Evolutionary conservation across 2,888 invertebrate species (phyloP).

Genomic region (Trimorus sp.): DNA sequence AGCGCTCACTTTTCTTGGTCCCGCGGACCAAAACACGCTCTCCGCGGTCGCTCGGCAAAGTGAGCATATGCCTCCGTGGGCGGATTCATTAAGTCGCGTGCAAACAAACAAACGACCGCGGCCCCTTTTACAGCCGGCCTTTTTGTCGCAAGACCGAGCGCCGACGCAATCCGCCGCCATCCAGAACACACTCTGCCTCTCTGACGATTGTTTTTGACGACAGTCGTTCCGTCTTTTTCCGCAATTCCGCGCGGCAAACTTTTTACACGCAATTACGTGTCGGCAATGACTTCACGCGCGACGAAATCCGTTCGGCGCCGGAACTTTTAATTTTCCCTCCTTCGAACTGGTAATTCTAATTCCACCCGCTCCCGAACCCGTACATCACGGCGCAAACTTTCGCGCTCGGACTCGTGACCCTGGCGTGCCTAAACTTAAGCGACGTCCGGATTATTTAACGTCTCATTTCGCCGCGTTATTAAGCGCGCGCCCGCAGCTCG

Average conservation of each 20-base stretch:
- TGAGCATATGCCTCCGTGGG: slow-evolving; percentile 79
- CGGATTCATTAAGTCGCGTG: slow-evolving; percentile 76
- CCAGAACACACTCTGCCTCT: background rate
- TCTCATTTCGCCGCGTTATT: slow-evolving; percentile 65
- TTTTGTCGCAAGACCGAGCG: slow-evolving; percentile 35
- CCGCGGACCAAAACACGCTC: slow-evolving; percentile 71
- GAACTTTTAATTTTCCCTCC: slow-evolving; percentile 25
- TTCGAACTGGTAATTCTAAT: slow-evolving; percentile 68
- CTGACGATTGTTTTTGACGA: background rate
- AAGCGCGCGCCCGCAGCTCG: slow-evolving; percentile 62
- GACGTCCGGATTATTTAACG: slow-evolving; percentile 71
- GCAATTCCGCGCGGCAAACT: too few relatives aligned
- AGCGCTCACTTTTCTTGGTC: slow-evolving; percentile 67
- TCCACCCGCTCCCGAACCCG: slow-evolving; percentile 61
- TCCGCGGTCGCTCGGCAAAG: slow-evolving; percentile 71
- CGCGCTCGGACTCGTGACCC: slow-evolving; percentile 64
- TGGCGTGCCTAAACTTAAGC: slow-evolving; percentile 68
- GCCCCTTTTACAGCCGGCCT: slow-evolving; percentile 51
- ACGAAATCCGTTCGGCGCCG: background rate
- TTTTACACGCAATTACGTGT: too few relatives aligned
- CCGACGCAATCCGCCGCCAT: background rate
- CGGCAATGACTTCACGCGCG: background rate
- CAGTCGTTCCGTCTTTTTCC: too few relatives aligned
- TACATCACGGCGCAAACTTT: slow-evolving; percentile 70
- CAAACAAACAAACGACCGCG: slow-evolving; percentile 67